Percentiles rank a stretch among this genome's conserved stretches.
Conservation (phyloP, 2,888 invertebrate genomes). For the Lissocephala sabroskyi region DNA sequence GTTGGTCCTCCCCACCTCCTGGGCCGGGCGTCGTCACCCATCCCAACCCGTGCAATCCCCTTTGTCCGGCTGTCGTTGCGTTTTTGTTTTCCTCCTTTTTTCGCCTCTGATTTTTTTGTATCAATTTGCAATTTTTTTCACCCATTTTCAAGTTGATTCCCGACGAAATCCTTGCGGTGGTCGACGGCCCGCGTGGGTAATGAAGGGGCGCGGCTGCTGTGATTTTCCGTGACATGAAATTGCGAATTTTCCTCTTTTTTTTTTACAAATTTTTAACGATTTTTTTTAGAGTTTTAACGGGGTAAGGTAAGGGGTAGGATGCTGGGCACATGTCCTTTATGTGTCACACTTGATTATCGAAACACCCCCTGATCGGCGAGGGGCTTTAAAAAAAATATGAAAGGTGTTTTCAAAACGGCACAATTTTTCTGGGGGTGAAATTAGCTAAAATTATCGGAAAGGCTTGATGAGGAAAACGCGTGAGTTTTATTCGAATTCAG, state of each 20-base stretch:
- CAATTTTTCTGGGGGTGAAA: no score
- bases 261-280: slow-evolving; percentile 13
- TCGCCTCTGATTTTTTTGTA: slow-evolving; percentile 39
- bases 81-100: slow-evolving; percentile 16
- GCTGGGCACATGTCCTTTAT: slow-evolving; percentile 37
- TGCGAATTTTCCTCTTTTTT: slow-evolving; percentile 22
- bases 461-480: no score
- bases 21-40: no score
- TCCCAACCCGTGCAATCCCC: slow-evolving; percentile 22
- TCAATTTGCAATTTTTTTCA: slow-evolving; percentile 55
- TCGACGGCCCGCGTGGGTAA: slow-evolving; percentile 32
- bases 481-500: no score
- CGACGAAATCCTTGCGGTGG: slow-evolving; percentile 21
- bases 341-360: slow-evolving; percentile 60
- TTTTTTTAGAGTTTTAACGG: slow-evolving; percentile 35
- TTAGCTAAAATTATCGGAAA: no score
- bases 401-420: slow-evolving; percentile 33
- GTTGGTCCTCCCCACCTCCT: no score
- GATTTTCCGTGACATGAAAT: slow-evolving; percentile 56
- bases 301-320: slow-evolving; percentile 20
- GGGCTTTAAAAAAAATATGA: slow-evolving; percentile 15
- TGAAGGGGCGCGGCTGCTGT: slow-evolving; percentile 53
- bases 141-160: slow-evolving; percentile 61
- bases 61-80: slow-evolving; percentile 49
- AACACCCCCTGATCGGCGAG: slow-evolving; percentile 31